phyloP scores from a whole-genome alignment of 2,797 vertebrate genomes.

The Cottoperca gobio region DNA sequence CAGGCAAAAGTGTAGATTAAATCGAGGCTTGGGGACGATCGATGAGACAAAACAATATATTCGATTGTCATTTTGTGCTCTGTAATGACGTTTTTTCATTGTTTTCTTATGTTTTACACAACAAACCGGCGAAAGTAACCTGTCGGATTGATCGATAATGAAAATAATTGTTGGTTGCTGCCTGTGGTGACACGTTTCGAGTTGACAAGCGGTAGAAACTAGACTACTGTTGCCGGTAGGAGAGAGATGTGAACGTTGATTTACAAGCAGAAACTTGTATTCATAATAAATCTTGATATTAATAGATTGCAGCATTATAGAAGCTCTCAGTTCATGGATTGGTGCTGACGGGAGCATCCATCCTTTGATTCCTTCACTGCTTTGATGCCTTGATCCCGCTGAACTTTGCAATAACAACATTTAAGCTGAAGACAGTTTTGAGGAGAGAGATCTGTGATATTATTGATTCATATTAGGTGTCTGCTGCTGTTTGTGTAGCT shows the following conservation, averaged over 20 bases:
- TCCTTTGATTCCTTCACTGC: neutral
- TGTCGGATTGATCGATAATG: neutral
- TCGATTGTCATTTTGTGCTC: neutral
- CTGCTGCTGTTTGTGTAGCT: conserved; percentile 60
- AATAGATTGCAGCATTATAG: conserved; percentile 3
- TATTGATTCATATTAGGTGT: conserved; percentile 67
- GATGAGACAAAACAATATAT: neutral
- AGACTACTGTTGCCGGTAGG: conserved; percentile 8
- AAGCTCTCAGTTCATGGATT: conserved; percentile 4
- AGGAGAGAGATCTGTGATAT: conserved; percentile 31
- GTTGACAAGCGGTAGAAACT: conserved; percentile 20
- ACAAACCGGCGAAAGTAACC: neutral
- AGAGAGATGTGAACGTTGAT: conserved; percentile 17
- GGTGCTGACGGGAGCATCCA: conserved; percentile 1
- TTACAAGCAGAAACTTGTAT: conserved; percentile 22
- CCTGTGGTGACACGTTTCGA: conserved; percentile 18
- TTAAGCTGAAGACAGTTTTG: conserved; percentile 44
- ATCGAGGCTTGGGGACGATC: neutral
- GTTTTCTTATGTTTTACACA: neutral
- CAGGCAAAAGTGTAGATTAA: neutral
- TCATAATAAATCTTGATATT: conserved; percentile 26
- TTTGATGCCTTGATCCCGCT: conserved; percentile 57
- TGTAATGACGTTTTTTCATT: neutral
- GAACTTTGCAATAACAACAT: conserved; percentile 62
- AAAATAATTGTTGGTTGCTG: neutral